Base-by-base conservation (phyloP, 1,140 invertebrate species). In the Pachypeltis micranthus region DNA sequence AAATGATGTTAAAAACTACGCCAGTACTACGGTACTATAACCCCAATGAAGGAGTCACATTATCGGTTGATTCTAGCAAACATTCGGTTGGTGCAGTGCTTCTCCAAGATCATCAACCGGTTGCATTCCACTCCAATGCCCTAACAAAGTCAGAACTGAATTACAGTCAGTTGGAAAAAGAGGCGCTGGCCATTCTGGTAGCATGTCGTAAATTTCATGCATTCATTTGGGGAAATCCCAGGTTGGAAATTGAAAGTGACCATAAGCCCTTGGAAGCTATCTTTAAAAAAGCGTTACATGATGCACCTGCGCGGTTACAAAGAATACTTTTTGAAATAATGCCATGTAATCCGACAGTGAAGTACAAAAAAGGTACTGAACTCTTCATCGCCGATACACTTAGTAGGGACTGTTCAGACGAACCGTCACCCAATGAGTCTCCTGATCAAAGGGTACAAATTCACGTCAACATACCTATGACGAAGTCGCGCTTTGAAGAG, bases 221-320 rank as follows among this genome's bases (percentile, higher is more conserved):
- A 59, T 59, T 69, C 58, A 62, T 63, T 27, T 19, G 65, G 29
- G 62, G 60, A 67, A 61, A 70, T 28, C 16, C 27, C 66, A 62
- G 74, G 69, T 66, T 67, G 62, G 61, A 61, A 68, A 19, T 74
- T 70, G 58, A 72, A 26, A 74, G 70, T 0, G 73, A 75, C 64
- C 71, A 73, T 56, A 70, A 73, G 34, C 71, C 72, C 16, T 61
- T 76, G 16, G 69, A 67, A 27, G 23, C 63, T 25, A 73, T 74
- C 51, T 55, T 70, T 14, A 67, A 65, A 28, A 75, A 74, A 65
- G 67, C 65, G 21, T 61, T 75, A 7, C 12, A 66, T 27, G 69
- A 69, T 25, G 70, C 72, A 19, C 67, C 69, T 7, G 65, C 68
- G 26, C 54, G 74, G 24, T 63, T 76, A 14, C 73, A 76, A 12